Evolutionary conservation across 2,797 vertebrate genomes (phyloP).

Genomic region (Tragelaphus eurycerus): DNA sequence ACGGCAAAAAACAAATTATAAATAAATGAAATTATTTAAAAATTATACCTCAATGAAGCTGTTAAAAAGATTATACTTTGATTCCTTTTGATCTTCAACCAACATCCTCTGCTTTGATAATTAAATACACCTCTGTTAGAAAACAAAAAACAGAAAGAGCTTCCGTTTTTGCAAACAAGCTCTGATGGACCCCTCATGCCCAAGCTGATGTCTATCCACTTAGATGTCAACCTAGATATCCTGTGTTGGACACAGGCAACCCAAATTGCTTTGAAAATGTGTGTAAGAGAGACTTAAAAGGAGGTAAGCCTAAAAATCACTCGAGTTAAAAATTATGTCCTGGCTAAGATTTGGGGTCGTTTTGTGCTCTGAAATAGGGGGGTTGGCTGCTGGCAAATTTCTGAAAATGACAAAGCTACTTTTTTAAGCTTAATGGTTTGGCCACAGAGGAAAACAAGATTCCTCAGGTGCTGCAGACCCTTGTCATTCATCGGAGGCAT

Average conservation of each 20-base stretch:
- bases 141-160: background rate
- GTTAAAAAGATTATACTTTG: background rate
- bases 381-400: background rate
- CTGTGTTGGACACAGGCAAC: background rate
- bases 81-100: background rate
- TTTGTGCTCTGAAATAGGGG: background rate
- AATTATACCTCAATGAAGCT: background rate
- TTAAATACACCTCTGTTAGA: background rate
- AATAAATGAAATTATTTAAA: background rate
- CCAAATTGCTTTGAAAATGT: background rate
- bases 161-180: background rate
- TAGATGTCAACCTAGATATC: background rate
- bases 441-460: background rate
- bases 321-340: background rate
- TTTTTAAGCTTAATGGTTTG: background rate
- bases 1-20: background rate
- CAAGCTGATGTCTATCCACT: background rate
- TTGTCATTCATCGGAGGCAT: conserved; percentile 37
- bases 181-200: background rate
- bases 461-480: background rate
- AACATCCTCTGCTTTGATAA: background rate
- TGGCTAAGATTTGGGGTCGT: background rate
- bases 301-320: background rate
- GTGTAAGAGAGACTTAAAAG: background rate
- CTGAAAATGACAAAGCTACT: background rate